phyloP scores from a whole-genome alignment of 1,140 invertebrate genomes.

The Pseudomyrmex pallidus region DNA sequence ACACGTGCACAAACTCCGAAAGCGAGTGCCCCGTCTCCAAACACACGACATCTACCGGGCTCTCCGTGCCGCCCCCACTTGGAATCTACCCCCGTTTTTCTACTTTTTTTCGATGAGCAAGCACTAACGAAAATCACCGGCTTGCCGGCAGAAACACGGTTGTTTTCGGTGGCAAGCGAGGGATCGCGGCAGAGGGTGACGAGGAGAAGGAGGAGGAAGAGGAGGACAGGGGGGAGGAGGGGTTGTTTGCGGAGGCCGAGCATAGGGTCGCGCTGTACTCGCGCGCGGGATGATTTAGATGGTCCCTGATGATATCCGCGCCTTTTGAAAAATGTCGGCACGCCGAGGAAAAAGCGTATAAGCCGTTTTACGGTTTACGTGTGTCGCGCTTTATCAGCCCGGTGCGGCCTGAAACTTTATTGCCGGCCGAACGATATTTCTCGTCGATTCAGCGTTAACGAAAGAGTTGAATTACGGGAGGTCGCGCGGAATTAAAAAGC shows the following conservation, averaged over 20 bases:
- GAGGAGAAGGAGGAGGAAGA: too few species aligned
- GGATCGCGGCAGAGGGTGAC: conserved; percentile 14
- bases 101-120: conserved; percentile 78
- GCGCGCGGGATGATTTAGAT: conserved; percentile 72
- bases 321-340: conserved; percentile 74
- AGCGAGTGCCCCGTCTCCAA: conserved; percentile 46
- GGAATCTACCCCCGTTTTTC: conserved; percentile 52
- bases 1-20: neutral
- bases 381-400: conserved; percentile 66
- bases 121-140: conserved; percentile 79
- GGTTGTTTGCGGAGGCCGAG: conserved; percentile 68
- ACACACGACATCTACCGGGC: conserved; percentile 47
- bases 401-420: conserved; percentile 65
- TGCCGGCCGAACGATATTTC: conserved; percentile 66
- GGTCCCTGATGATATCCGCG: conserved; percentile 72
- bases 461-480: conserved; percentile 42
- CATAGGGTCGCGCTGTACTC: conserved; percentile 70
- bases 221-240: neutral
- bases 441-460: conserved; percentile 72
- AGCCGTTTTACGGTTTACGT: conserved; percentile 57
- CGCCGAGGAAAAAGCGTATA: conserved; percentile 68
- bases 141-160: conserved; percentile 47
- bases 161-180: conserved; percentile 34
- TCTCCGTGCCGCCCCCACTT: conserved; percentile 52
- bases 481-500: conserved; percentile 61